Percentiles rank a stretch among this genome's conserved stretches.
phyloP scores from a whole-genome alignment of 2,797 vertebrate genomes.

The Galago senegalensis region DNA sequence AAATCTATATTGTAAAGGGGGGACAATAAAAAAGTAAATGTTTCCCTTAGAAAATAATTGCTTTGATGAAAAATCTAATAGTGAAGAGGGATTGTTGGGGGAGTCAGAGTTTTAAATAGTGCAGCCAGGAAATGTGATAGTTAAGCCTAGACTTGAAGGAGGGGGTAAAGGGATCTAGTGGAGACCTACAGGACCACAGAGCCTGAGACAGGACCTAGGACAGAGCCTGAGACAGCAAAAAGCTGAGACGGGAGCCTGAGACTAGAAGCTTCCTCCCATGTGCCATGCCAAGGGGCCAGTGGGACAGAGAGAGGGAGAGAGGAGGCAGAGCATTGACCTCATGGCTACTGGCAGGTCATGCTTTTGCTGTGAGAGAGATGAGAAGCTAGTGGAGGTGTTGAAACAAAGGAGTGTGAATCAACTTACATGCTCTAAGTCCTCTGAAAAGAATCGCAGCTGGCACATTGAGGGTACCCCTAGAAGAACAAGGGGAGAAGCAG shows the following conservation, averaged over 20 bases:
- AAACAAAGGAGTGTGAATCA: neutral
- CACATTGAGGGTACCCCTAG: neutral
- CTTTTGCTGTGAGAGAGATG: neutral
- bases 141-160: neutral
- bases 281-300: neutral
- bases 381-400: neutral
- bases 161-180: too few species aligned
- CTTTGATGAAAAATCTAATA: neutral
- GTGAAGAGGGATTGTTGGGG: neutral
- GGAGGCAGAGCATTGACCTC: too few species aligned
- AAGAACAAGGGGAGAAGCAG: neutral
- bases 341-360: neutral
- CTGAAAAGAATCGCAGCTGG: neutral
- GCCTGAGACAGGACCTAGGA: neutral
- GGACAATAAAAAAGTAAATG: neutral
- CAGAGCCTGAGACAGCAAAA: neutral
- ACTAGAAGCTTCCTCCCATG: neutral
- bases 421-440: neutral
- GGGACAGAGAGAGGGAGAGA: neutral
- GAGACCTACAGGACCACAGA: neutral
- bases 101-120: neutral
- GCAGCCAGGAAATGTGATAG: neutral
- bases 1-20: neutral
- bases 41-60: neutral
- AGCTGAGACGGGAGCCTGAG: neutral